Evolutionary conservation across 2,888 invertebrate species (phyloP).

Genomic region (Zeuzera pyrina): DNA sequence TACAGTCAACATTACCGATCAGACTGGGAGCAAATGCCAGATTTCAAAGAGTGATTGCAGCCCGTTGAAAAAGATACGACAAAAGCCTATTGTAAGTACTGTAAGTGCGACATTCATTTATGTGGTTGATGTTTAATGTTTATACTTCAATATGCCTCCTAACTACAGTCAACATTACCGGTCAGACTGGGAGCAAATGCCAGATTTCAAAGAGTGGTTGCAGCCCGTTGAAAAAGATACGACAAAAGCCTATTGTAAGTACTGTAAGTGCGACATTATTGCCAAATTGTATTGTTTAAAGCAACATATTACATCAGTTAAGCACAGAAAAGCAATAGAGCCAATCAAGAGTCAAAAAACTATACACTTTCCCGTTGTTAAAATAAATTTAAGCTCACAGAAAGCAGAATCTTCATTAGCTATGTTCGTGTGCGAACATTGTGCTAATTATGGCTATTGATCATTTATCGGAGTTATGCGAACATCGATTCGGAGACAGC

Average conservation of each 20-base stretch:
- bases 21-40: no score
- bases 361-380: no score
- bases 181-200: neutral
- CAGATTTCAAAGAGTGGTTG: constrained; percentile 2
- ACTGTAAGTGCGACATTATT: neutral
- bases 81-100: no score
- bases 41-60: no score
- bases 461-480: constrained; percentile 4
- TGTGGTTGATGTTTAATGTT: no score
- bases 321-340: neutral
- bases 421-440: constrained; percentile 1
- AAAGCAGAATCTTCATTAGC: constrained; percentile 1
- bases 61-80: no score
- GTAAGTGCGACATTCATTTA: no score
- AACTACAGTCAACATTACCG: no score
- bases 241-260: neutral
- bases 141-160: no score
- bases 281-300: neutral
- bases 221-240: neutral
- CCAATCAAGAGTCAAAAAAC: no score
- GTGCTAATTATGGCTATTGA: constrained; percentile 2
- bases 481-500: constrained; percentile 5
- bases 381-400: neutral
- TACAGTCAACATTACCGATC: no score
- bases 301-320: neutral